These are phyloP conservation scores for Paralichthys olivaceus DNA, from an alignment of 2,113 vertebrate species.

Conservation along the genomic window DNA sequence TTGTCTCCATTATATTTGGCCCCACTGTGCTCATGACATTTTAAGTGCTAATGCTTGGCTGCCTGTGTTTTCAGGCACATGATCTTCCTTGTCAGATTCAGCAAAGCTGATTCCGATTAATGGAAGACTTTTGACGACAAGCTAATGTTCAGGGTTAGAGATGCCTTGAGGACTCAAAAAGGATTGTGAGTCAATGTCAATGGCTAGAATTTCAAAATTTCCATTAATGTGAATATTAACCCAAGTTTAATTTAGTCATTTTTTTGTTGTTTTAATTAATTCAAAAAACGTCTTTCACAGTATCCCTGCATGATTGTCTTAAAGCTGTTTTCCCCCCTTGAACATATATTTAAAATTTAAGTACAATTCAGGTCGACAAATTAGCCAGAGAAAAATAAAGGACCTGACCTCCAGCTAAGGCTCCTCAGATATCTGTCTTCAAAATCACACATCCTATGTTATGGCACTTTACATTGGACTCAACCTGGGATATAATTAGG, in stretches of 20 bases:
- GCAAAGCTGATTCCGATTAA: background rate
- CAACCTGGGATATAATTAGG: too few relatives aligned
- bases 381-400: too few relatives aligned
- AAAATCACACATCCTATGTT: too few relatives aligned
- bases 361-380: too few relatives aligned
- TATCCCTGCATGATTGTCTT: background rate
- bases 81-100: background rate
- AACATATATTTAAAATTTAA: background rate
- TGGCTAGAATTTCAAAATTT: too few relatives aligned
- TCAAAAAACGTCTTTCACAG: background rate
- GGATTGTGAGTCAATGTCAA: background rate
- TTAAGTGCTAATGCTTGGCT: background rate
- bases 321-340: background rate
- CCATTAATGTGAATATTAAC: background rate
- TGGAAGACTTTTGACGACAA: background rate
- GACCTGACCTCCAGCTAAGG: too few relatives aligned
- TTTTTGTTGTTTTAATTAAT: background rate
- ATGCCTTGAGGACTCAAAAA: background rate
- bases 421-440: too few relatives aligned
- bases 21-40: conserved; percentile 14
- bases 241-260: background rate
- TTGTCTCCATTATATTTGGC: background rate
- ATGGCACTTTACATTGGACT: too few relatives aligned
- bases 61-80: background rate
- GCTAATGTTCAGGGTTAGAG: background rate